Evolutionary conservation across 2,888 invertebrate species (phyloP).

Genomic region (Spodoptera littoralis): DNA sequence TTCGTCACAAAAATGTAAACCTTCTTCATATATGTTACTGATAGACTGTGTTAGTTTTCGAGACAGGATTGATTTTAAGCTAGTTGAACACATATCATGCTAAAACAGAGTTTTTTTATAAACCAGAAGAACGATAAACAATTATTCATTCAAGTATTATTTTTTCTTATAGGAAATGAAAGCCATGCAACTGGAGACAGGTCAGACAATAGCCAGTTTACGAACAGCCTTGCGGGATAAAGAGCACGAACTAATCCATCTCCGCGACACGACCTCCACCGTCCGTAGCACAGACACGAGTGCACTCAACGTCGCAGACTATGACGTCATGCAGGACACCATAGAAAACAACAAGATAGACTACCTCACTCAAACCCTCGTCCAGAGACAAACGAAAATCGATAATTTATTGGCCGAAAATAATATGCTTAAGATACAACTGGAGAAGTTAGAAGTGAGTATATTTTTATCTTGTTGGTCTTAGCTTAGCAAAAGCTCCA

Average conservation of each 20-base stretch:
- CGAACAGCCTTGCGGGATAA: slow-evolving; percentile 72
- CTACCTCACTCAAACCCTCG: slow-evolving; percentile 93
- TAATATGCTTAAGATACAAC: slow-evolving; percentile 94
- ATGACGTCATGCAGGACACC: slow-evolving; percentile 70
- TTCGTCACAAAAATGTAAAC: too few relatives aligned
- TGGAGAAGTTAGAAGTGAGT: slow-evolving; percentile 93
- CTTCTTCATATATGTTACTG: too few relatives aligned
- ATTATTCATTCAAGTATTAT: not conserved
- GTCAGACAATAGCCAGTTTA: slow-evolving; percentile 75
- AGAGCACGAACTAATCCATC: slow-evolving; percentile 70
- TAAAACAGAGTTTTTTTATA: too few relatives aligned
- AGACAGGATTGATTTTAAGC: too few relatives aligned
- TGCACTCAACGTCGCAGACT: slow-evolving; percentile 82
- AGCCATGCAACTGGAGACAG: slow-evolving; percentile 71
- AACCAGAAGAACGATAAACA: too few relatives aligned
- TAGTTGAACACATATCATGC: too few relatives aligned
- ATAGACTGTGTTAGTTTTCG: too few relatives aligned
- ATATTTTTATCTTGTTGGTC: not conserved
- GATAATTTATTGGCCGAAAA: slow-evolving; percentile 95
- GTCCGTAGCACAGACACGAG: slow-evolving; percentile 69
- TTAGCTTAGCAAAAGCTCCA: too few relatives aligned
- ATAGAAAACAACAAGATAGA: slow-evolving; percentile 84
- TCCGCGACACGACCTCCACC: slow-evolving; percentile 65
- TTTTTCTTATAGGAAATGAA: slow-evolving; percentile 75
- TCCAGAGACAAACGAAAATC: slow-evolving; percentile 95